Evolutionary conservation across 2,888 invertebrate genomes (phyloP), one percentile per base, ranked within the genome.

Genomic region (Calephelis perditalis): DNA sequence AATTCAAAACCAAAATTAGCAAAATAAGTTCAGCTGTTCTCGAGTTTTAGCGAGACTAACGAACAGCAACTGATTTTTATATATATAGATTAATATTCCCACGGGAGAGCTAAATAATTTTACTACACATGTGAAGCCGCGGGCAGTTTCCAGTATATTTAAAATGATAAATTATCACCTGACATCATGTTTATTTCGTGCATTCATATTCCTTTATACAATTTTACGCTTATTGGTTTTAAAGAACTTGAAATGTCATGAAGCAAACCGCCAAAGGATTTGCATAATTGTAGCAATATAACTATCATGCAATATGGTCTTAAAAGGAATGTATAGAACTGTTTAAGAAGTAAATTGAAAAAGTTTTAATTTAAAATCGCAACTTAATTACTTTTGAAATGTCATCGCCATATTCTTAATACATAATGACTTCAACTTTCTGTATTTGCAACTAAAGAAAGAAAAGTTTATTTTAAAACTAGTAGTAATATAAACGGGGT

Each of bases 231-330:
- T 35, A 52, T 52, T 52, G 52, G 52, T 52, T 35, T 52, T 10
- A 52, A 49, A 49, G 26, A 5, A 15, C 6, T 52, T 52, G 35
- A 64, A 68, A 65, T 66, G 66, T 63, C 65, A 62, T 62, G 67
- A 65, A 65, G 68, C 67, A 65, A 67, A 68, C 68, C 62, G 65
- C 64, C 66, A 64, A 64, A 60, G 65, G 63, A 66, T 69, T 67
- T 65, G 62, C 68, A 67, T 70, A 67, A 66, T 68, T 52, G 52
- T 52, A 52, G 52, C 64, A 64, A 62, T 62, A 63, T 61, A 58
- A 64, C 63, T 60, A 63, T 62, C 59, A 59, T 62, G 26, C 26
- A 26, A 26, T 26, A 26, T 26, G 26, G 35, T 35, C 9, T 35
- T 52, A 52, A 52, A 52, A 45, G 49, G 63, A 49, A 26, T 43